Conservation (phyloP, 1,140 invertebrate species). For the Acromyrmex charruanus region DNA sequence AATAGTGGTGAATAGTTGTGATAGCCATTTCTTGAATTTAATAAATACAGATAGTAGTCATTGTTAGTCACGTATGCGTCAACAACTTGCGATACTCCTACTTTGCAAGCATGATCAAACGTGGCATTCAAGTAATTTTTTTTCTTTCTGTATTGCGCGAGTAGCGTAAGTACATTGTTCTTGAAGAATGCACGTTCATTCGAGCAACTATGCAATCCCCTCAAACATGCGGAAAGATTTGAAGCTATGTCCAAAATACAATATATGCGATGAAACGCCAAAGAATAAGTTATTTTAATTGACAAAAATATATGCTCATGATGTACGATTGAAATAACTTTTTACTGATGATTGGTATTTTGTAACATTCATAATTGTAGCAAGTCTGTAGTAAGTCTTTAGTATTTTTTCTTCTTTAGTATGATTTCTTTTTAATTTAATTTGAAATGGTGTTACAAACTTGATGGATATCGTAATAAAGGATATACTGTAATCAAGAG, state of each 20-base stretch:
- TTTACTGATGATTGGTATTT: neutral
- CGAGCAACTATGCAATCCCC: conserved; percentile 24
- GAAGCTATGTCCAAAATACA: neutral
- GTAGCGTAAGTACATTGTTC: conserved; percentile 56
- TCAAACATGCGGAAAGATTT: conserved; percentile 14
- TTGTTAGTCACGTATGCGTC: conserved; percentile 3
- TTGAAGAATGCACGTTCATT: conserved; percentile 50
- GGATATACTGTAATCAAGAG: neutral
- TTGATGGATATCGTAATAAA: neutral
- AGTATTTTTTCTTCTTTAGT: neutral
- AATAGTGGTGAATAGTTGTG: neutral
- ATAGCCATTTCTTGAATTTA: conserved; percentile 39
- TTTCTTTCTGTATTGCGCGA: neutral
- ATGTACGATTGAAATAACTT: neutral
- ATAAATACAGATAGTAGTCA: conserved; percentile 24
- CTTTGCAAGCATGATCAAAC: conserved; percentile 23
- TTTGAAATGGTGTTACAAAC: neutral
- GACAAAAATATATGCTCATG: neutral
- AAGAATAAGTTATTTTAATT: neutral
- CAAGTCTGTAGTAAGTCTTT: too few species aligned
- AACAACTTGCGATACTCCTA: neutral
- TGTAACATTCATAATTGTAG: neutral
- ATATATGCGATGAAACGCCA: neutral
- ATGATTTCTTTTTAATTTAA: neutral
- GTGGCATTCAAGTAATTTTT: conserved; percentile 61